Evolutionary conservation across 2,113 vertebrate species (phyloP), one percentile per base, ranked within the genome.

Genomic region (Callipepla squamata): DNA sequence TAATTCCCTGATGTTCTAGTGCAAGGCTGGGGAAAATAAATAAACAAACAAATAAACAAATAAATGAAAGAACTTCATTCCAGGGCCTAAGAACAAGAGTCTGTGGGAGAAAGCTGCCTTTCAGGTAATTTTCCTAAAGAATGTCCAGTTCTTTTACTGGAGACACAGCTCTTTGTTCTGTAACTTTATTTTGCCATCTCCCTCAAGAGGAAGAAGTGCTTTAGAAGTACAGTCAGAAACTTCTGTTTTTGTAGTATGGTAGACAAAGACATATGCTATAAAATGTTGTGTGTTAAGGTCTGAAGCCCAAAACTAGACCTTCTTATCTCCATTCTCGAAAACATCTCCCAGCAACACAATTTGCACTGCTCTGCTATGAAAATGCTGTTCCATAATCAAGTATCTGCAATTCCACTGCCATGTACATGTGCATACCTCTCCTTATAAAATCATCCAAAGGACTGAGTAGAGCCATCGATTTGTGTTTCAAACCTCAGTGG

Each of bases 141-240:
- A 68, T 44, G 77, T 40, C 50, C 19, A 53, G 15, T 30, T 75
- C 34, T 63, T 79, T 21, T 26, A 67, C 13, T 80, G 40, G 74
- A 45, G 83, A 85, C 77, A 32, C 36, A 38, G 3, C 32, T 78
- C 87, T 92, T 78, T 88, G 73, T 92, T 95, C 66, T 65, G 23
- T 26, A 97, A 97, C 94, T 97, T 97, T 92, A 67, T 68, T 92
- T 76, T 86, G 87, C 93, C 95, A 58, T 89, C 75, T 95, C 23
- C 47, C 38, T 19, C 80, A 75, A 78, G 44, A 85, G n/a, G 50
- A 73, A 66, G 32, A 89, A n/a, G 47, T 68, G 50, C 68, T 81
- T 83, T 70, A 32, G 26, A 94, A 87, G 59, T 8, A 42, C n/a
- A 57, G 50, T 21, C 36, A 38, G 47, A 68, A 87, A 92, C 79